These are phyloP conservation scores for Diprion similis DNA, from an alignment of 1,140 invertebrate species.

Conservation along the genomic window DNA sequence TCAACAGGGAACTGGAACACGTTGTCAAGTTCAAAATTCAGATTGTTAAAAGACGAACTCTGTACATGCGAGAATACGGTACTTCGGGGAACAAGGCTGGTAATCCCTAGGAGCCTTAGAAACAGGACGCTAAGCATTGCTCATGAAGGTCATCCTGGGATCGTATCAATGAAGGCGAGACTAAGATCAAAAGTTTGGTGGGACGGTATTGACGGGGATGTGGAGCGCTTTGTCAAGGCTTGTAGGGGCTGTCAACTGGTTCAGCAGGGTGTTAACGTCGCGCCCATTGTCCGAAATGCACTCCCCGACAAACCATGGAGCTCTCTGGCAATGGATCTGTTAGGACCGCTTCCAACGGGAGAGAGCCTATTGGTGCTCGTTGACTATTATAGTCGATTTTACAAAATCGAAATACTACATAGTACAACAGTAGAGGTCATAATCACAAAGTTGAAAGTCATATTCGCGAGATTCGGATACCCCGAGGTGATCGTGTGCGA, in stretches of 20 bases:
- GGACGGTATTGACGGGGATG: constrained; percentile 40
- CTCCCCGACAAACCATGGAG: constrained; percentile 38
- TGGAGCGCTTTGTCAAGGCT: constrained; percentile 38
- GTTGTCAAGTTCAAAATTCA: constrained; percentile 2
- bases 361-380: constrained; percentile 38
- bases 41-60: constrained; percentile 20
- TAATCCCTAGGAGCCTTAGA: constrained; percentile 32
- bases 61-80: constrained; percentile 30
- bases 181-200: constrained; percentile 53
- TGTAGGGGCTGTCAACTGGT: constrained; percentile 39
- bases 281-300: constrained; percentile 35
- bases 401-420: constrained; percentile 33
- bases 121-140: constrained; percentile 33
- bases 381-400: constrained; percentile 34
- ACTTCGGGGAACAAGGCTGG: constrained; percentile 28
- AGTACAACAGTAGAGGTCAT: constrained; percentile 21
- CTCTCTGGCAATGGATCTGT: constrained; percentile 37
- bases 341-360: constrained; percentile 36
- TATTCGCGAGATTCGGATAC: constrained; percentile 28
- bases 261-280: constrained; percentile 28
- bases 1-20: constrained; percentile 1
- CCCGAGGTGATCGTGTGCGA: constrained; percentile 34
- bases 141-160: constrained; percentile 47
- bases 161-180: constrained; percentile 41
- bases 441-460: constrained; percentile 24